Conservation (phyloP, 2,113 vertebrate genomes). For the Rhynchomys soricoides region DNA sequence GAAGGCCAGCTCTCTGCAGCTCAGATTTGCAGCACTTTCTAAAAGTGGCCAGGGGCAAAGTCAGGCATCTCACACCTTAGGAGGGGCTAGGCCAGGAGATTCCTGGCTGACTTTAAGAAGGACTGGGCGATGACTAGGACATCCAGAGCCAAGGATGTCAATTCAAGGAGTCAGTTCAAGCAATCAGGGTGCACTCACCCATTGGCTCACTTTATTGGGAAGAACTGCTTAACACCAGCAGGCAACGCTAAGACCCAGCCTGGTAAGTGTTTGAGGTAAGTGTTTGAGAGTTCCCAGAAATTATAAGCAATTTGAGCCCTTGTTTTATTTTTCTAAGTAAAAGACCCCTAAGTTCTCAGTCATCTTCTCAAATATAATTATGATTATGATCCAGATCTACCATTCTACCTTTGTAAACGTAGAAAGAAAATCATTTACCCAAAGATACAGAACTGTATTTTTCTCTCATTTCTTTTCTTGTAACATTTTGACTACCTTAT, state of each 20-base stretch:
- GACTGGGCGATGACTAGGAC: neutral
- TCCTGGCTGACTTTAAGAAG: neutral
- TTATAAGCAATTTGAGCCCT: neutral
- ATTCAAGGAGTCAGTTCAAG: neutral
- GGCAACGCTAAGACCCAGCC: neutral
- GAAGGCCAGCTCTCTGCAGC: neutral
- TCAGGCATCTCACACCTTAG: neutral
- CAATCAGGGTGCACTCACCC: neutral
- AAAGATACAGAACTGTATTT: neutral
- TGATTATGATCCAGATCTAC: neutral
- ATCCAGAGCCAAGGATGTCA: neutral
- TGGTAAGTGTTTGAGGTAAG: neutral
- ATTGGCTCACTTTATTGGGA: neutral
- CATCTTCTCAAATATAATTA: conserved; percentile 38
- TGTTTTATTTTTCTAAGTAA: conserved; percentile 4
- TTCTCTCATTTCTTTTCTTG: conserved; percentile 28
- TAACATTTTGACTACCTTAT: neutral
- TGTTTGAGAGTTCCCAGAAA: neutral
- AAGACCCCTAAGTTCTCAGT: neutral
- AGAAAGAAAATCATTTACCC: conserved; percentile 16
- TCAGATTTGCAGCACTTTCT: neutral
- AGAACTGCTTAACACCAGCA: neutral
- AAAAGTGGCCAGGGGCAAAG: neutral
- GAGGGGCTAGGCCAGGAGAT: neutral
- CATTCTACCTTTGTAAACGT: neutral